Base-by-base conservation (phyloP, 2,113 vertebrate genomes). In the Myiozetetes cayanensis region DNA sequence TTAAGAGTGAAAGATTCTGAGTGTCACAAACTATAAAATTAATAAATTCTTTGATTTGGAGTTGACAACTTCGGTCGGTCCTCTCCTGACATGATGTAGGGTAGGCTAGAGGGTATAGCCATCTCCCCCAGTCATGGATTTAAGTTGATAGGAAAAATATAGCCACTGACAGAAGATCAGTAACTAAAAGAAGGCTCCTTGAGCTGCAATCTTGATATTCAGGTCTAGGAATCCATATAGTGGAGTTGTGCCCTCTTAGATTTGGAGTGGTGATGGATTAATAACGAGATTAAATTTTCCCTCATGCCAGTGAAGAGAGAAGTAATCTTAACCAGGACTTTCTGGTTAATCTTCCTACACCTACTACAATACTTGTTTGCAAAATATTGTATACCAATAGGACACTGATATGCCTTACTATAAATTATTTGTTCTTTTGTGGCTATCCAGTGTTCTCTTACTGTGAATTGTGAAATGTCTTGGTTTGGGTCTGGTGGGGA, bases 401-500 rank as follows among this genome's bases (percentile, higher is more conserved):
- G 4, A n/a, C 19, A 12, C 9, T 56, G 3, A 1, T 52, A 9
- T 46, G 6, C 4, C 12, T 70, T 85, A 37, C 1, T 25, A 28
- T 25, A 43, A 70, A 28, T 65, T n/a, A 21, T 67, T 62, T 91
- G 1, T 41, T 62, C 8, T 56, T 47, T 6, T 59, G 10, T 56
- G 27, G 8, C 19, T 85, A 23, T 67, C 8, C 4, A 39, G 3
- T 35, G 35, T 74, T 61, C 25, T 83, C 5, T 66, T 8, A 50
- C 20, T 53, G 21, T 12, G 13, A 62, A 41, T 44, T 89, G 49
- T 65, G 15, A 75, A 91, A 25, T 65, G 8, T 1, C 3, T 31
- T 68, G 6, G 2, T n/a, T n/a, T 35, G 15, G 20, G 2, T 10
- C 5, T 80, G 3, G 1, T 24, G 8, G 0, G 5, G 28, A 85